Evolutionary conservation across 1,140 invertebrate species (phyloP).

Genomic region (Rhopalosiphum padi): DNA sequence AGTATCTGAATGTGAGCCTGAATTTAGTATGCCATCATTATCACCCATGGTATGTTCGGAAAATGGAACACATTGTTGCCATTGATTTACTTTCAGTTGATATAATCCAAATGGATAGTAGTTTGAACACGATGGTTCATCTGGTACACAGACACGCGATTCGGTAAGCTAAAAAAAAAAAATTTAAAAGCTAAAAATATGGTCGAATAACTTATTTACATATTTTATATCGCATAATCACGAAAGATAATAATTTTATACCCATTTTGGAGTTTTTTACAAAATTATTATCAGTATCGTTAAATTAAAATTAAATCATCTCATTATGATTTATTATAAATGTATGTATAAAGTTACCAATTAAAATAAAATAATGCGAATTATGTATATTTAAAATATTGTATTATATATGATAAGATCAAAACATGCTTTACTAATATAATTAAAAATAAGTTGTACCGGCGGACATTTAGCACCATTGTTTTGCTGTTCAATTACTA

Average conservation of each 20-base stretch:
- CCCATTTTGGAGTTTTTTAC: conserved; percentile 1
- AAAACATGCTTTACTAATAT: not conserved
- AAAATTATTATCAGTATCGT: conserved; percentile 37
- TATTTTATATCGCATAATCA: not conserved
- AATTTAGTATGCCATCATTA: conserved; percentile 51
- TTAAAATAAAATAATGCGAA: not conserved
- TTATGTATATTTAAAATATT: not conserved
- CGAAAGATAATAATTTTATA: conserved; percentile 36
- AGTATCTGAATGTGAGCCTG: conserved; percentile 60
- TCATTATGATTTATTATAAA: not conserved
- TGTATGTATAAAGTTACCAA: not conserved
- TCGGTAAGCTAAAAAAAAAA: conserved; percentile 61
- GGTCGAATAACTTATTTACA: not conserved
- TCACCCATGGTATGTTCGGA: conserved; percentile 29
- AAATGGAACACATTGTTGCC: conserved; percentile 60
- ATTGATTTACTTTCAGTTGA: conserved; percentile 61
- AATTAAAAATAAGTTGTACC: conserved; percentile 58
- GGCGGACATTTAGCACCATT: conserved; percentile 62
- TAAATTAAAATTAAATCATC: not conserved
- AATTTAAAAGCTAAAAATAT: not conserved
- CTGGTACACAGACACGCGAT: conserved; percentile 62
- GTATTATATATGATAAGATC: not conserved
- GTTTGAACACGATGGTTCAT: conserved; percentile 59
- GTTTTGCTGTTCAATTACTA: conserved; percentile 62
- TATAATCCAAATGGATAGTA: conserved; percentile 54